Percentiles rank a stretch among this genome's conserved stretches.
Conservation (phyloP, 2,888 invertebrate species). For the Venusia cambrica region DNA sequence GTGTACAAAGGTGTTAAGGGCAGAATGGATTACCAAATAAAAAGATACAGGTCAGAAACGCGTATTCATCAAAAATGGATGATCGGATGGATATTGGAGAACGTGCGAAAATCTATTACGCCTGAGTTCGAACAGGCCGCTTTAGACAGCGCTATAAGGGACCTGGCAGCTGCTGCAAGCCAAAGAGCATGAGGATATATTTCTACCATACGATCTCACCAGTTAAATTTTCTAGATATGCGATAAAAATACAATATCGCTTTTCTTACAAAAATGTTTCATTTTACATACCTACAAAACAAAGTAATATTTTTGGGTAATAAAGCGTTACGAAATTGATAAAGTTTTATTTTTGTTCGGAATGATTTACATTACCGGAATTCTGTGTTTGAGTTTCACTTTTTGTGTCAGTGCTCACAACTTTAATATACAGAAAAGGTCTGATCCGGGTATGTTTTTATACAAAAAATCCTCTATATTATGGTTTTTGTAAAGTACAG, state of each 20-base stretch:
- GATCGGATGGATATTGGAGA: slow-evolving; percentile 93
- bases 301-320: slow-evolving; percentile 3
- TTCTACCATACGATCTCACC: too few species aligned
- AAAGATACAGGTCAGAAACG: slow-evolving; percentile 87
- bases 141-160: slow-evolving; percentile 90
- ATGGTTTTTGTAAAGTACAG: too few species aligned
- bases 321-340: slow-evolving; percentile 10
- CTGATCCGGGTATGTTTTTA: too few species aligned
- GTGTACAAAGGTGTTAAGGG: slow-evolving; percentile 83
- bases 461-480: too few species aligned
- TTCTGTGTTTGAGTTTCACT: slow-evolving; percentile 10
- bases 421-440: neutral
- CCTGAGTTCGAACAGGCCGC: slow-evolving; percentile 94
- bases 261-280: slow-evolving; percentile 2
- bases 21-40: slow-evolving; percentile 94
- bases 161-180: slow-evolving; percentile 86
- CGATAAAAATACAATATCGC: too few species aligned
- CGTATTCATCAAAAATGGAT: slow-evolving; percentile 95
- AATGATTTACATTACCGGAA: slow-evolving; percentile 5
- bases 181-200: too few species aligned
- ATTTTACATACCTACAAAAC: slow-evolving; percentile 4
- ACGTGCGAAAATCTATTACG: slow-evolving; percentile 88
- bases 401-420: neutral
- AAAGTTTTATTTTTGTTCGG: slow-evolving; percentile 4
- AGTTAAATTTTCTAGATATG: too few species aligned